These are phyloP conservation scores for Hedychridium roseum DNA, from an alignment of 2,888 invertebrate genomes.

Conservation along the genomic window DNA sequence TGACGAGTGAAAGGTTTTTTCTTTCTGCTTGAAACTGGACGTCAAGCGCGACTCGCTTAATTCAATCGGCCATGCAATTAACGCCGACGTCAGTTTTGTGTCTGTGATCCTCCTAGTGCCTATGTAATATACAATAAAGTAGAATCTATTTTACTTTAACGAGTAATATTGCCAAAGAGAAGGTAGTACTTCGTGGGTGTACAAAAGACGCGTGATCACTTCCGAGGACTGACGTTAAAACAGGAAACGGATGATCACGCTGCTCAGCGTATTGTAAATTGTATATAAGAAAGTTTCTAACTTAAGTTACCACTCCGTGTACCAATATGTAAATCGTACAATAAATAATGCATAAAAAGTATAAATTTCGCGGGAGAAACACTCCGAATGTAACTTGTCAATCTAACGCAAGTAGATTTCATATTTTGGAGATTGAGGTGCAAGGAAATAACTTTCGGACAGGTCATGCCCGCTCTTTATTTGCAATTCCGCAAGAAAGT, in stretches of 20 bases:
- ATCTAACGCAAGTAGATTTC: too few relatives aligned
- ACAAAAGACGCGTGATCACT: constrained; percentile 21
- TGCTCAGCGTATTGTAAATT: constrained; percentile 31
- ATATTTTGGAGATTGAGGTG: too few relatives aligned
- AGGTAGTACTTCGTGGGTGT: constrained; percentile 23
- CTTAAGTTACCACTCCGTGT: constrained; percentile 33
- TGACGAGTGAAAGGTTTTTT: too few relatives aligned
- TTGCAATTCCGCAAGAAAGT: constrained; percentile 14
- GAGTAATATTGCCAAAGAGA: constrained; percentile 47
- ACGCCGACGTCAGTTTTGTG: constrained; percentile 40
- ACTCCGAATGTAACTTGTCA: too few relatives aligned
- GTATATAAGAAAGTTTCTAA: constrained; percentile 38
- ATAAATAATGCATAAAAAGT: too few relatives aligned
- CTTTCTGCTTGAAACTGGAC: too few relatives aligned
- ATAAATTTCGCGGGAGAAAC: too few relatives aligned
- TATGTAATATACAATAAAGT: constrained; percentile 37
- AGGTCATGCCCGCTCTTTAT: constrained; percentile 8
- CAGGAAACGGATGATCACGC: constrained; percentile 10
- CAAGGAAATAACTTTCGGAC: too few relatives aligned
- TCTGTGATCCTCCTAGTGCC: constrained; percentile 60
- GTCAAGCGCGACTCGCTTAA: too few relatives aligned
- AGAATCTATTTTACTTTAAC: constrained; percentile 33
- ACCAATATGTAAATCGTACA: too few relatives aligned
- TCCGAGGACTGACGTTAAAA: neutral
- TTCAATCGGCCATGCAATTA: constrained; percentile 14